A percentile compares a stretch with the other conserved stretches of the same genome.
These are phyloP conservation scores for Bombylius major DNA, from an alignment of 2,888 invertebrate genomes.

Conservation along the genomic window DNA sequence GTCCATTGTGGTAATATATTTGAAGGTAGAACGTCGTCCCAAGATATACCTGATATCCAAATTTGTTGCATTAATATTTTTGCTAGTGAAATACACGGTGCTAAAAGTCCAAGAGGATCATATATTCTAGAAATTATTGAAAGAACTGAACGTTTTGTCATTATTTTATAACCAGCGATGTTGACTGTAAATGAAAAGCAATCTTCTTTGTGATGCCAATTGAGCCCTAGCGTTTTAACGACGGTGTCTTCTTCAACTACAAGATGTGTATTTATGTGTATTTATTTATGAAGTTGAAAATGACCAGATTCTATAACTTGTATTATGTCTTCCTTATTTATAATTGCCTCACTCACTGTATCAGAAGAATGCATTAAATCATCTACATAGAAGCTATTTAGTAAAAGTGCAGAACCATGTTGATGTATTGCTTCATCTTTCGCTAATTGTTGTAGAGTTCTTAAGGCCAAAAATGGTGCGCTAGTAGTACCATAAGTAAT, in stretches of 20 bases:
- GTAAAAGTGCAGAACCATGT: conserved; percentile 1
- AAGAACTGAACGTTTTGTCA: not conserved
- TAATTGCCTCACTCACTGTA: not conserved
- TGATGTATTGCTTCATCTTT: conserved; percentile 4
- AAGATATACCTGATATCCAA: not conserved
- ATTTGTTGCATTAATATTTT: conserved; percentile 1
- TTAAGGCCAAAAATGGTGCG: conserved; percentile 6
- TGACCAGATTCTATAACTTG: not conserved
- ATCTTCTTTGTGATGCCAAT: conserved; percentile 2
- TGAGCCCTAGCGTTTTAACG: not conserved
- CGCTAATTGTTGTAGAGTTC: conserved; percentile 4
- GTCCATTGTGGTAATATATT: not conserved
- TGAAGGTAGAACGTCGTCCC: not conserved
- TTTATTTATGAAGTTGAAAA: conserved; percentile 3
- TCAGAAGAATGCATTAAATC: conserved; percentile 5
- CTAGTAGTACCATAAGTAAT: conserved; percentile 6
- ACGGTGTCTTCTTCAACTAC: not conserved
- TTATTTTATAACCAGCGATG: not conserved
- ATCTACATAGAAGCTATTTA: conserved; percentile 10
- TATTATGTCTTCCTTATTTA: not conserved
- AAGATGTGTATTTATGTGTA: not conserved
- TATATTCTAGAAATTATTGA: conserved; percentile 1
- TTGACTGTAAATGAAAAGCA: not conserved
- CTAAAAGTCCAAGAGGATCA: conserved; percentile 5
- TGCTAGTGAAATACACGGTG: not conserved